These are phyloP conservation scores for Tetragnatha versicolor DNA, from an alignment of 1,140 invertebrate genomes.

Conservation along the genomic window DNA sequence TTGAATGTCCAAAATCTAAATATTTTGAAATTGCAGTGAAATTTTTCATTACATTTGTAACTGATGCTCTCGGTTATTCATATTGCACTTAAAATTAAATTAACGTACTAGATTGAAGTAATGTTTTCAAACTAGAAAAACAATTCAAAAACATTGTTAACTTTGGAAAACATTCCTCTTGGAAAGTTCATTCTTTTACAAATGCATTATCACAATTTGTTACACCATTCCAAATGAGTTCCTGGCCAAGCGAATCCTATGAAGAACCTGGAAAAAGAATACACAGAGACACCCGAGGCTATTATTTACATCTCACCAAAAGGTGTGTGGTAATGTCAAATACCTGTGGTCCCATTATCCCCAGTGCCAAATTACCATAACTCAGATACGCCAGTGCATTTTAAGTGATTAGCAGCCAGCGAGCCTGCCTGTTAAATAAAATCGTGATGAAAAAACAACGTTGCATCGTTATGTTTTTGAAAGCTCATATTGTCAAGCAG, in stretches of 20 bases:
- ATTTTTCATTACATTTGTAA: too few species aligned
- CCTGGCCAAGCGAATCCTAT: neutral
- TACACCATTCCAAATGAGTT: too few species aligned
- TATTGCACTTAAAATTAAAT: too few species aligned
- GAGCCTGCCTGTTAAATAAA: neutral
- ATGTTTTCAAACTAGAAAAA: too few species aligned
- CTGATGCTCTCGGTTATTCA: too few species aligned
- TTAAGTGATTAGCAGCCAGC: neutral
- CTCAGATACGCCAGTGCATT: neutral
- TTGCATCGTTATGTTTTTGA: neutral
- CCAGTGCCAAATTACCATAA: conserved; percentile 16
- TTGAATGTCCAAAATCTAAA: too few species aligned
- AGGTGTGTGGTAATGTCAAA: neutral
- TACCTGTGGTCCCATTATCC: neutral
- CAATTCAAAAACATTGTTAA: too few species aligned
- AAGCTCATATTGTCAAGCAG: neutral
- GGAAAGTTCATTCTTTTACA: too few species aligned
- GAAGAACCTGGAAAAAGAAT: neutral
- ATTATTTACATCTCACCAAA: neutral
- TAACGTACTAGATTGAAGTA: too few species aligned
- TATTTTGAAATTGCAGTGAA: too few species aligned
- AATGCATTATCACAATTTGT: too few species aligned
- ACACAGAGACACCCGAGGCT: neutral
- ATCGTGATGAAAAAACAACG: conserved; percentile 14
- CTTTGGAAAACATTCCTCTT: too few species aligned